Evolutionary conservation across 2,888 invertebrate genomes (phyloP).

Genomic region (Fissipunctia ypsillon): DNA sequence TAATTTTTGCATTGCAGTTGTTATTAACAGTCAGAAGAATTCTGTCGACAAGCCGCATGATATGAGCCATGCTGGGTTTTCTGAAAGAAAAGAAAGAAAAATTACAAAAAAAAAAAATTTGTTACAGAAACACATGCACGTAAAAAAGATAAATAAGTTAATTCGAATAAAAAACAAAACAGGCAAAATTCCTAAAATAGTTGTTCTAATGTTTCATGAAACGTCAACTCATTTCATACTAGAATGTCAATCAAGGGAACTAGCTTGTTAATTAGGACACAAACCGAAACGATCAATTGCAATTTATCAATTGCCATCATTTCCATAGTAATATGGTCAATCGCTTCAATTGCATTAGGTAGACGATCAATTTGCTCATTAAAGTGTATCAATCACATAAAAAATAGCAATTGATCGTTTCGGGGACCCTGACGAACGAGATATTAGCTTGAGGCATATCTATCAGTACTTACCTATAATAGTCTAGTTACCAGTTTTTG

Average conservation of each 20-base stretch:
- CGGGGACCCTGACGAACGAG: too few relatives aligned
- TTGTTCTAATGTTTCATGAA: neutral
- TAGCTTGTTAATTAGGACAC: neutral
- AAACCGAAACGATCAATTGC: too few relatives aligned
- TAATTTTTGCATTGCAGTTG: neutral
- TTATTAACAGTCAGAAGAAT: neutral
- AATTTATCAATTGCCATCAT: too few relatives aligned
- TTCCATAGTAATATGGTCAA: too few relatives aligned
- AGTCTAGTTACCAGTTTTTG: too few relatives aligned
- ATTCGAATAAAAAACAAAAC: neutral
- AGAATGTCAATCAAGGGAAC: slow-evolving; percentile 5
- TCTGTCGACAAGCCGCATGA: neutral
- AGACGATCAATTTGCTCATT: too few relatives aligned
- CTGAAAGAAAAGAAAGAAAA: neutral
- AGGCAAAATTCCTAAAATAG: too few relatives aligned
- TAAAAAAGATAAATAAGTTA: too few relatives aligned
- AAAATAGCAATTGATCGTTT: too few relatives aligned
- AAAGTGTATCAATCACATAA: too few relatives aligned
- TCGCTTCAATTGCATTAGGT: too few relatives aligned
- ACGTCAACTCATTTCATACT: neutral
- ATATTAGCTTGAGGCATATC: slow-evolving; percentile 3
- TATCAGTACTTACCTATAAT: neutral
- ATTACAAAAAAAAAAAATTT: too few relatives aligned
- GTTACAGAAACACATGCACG: neutral
- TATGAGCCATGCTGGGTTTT: neutral